Evolutionary conservation across 2,113 vertebrate species (phyloP), one percentile per base, ranked within the genome.

Genomic region (Alces alces): DNA sequence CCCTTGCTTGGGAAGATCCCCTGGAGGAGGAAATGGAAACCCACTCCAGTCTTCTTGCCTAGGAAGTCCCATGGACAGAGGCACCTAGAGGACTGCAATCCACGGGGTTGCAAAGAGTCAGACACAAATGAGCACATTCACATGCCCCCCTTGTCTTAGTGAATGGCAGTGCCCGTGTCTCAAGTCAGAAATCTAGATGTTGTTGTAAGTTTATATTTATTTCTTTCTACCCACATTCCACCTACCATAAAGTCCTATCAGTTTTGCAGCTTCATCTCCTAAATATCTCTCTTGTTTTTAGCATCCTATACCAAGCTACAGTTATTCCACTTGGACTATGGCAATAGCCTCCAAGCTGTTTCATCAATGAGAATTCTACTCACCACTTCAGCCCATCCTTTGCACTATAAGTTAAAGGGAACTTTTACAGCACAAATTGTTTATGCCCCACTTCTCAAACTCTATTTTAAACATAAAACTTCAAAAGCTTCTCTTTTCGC

Each of bases 71-170:
- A 76, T 0, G 5, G 36, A 43, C 11, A 43, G 70, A 76, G 36
- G 21, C 43, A 11, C 36, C 36, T 43, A 25, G 6, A 43, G 12
- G 36, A 43, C 70, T 43, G 36, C 70, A 43, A 14, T 25, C 36
- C 11, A 0, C 13, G 23, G 70, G 36, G 21, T 43, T 25, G 66
- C n/a, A 73, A 39, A 39, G 66, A 43, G 70, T 43, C 36, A 14
- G 36, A 43, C 11, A 76, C 36, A 43, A 43, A 21, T 73, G 36
- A 43, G 11, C 70, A 73, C 0, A 0, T 12, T 14, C 36, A 14
- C 36, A 2, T 25, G 11, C 11, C 25, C 43, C 70, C 14, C 36
- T 87, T 39, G 83, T 50, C n/a, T 88, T 64, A 15, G 17, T 58
- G 28, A 84, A 43, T 28, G 39, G 7, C 6, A 86, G 15, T 39